Evolutionary conservation across 2,113 vertebrate genomes (phyloP).

Genomic region (Sorex fumeus): DNA sequence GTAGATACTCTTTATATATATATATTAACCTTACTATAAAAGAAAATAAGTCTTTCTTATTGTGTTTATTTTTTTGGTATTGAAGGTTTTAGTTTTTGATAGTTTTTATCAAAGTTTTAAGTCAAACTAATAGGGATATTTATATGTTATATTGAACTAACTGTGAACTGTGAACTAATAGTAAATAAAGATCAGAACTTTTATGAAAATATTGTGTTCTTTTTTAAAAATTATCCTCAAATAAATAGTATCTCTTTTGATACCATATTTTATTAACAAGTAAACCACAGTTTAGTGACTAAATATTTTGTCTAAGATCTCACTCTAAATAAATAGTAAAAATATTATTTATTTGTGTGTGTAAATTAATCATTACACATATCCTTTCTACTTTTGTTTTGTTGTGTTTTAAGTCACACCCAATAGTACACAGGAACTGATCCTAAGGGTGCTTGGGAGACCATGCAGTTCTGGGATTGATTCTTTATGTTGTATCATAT

Average conservation of each 20-base stretch:
- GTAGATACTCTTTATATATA: not conserved
- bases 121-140: not conserved
- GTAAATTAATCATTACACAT: too few relatives aligned
- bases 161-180: not conserved
- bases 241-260: conserved; percentile 2
- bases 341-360: too few relatives aligned
- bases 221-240: not conserved
- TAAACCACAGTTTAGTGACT: not conserved
- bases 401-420: too few relatives aligned
- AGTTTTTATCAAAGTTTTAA: not conserved
- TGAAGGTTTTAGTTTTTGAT: not conserved
- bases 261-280: not conserved
- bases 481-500: too few relatives aligned
- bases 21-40: not conserved
- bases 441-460: too few relatives aligned
- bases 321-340: not conserved
- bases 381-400: too few relatives aligned
- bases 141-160: not conserved
- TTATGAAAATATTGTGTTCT: not conserved
- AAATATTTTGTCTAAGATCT: not conserved
- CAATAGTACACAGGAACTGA: too few relatives aligned
- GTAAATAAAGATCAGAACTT: not conserved
- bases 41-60: not conserved
- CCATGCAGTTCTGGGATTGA: too few relatives aligned
- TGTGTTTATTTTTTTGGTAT: not conserved